These are phyloP conservation scores for Polyommatus icarus DNA, from an alignment of 2,888 invertebrate species.

Conservation along the genomic window DNA sequence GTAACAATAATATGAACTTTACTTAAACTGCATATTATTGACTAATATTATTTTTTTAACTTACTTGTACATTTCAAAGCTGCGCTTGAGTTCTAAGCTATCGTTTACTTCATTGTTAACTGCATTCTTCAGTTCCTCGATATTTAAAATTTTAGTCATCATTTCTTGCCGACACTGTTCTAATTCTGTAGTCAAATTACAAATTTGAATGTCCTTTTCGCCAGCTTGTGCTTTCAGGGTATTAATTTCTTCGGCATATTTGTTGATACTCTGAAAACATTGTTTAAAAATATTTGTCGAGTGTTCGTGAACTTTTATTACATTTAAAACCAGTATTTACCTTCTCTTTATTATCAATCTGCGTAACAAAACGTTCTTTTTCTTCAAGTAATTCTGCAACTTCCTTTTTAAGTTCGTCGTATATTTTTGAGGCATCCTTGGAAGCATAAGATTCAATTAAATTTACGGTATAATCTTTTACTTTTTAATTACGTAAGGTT, in stretches of 20 bases:
- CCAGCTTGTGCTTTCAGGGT: constrained; percentile 41
- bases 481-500: neutral
- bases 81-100: constrained; percentile 35
- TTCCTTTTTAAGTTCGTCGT: constrained; percentile 40
- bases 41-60: neutral
- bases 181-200: constrained; percentile 37
- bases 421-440: constrained; percentile 40
- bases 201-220: constrained; percentile 42
- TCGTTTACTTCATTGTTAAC: constrained; percentile 38
- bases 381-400: constrained; percentile 37
- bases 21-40: too few relatives aligned
- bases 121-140: constrained; percentile 40
- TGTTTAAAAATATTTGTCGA: constrained; percentile 1
- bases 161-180: constrained; percentile 38
- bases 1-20: too few relatives aligned
- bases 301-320: too few relatives aligned
- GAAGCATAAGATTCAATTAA: neutral
- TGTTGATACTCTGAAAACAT: constrained; percentile 41
- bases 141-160: constrained; percentile 32
- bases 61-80: constrained; percentile 12
- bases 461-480: neutral
- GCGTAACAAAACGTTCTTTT: constrained; percentile 39
- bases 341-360: constrained; percentile 40
- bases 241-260: constrained; percentile 40
- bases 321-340: constrained; percentile 37